Evolutionary conservation across 2,797 vertebrate species (phyloP).

Genomic region (Gallinago stenura): DNA sequence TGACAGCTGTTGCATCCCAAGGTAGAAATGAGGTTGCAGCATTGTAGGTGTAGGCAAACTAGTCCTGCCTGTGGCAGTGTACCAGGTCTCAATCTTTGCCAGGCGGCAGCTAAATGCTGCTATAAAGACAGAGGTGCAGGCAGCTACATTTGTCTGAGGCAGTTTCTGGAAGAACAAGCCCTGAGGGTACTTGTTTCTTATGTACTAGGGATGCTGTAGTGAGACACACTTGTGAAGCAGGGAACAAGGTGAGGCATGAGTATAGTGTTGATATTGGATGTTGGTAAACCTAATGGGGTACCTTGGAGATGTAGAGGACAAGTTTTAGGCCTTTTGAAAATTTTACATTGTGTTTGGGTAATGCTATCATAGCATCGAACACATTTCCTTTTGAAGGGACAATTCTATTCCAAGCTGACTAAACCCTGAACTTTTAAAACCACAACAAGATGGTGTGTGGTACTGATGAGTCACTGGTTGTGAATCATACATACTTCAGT

Average conservation of each 20-base stretch:
- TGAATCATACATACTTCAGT: not conserved
- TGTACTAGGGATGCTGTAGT: not conserved
- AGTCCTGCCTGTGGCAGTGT: not conserved
- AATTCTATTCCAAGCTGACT: not conserved
- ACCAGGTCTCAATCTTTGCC: not conserved
- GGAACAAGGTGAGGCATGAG: not conserved
- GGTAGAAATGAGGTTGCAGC: not conserved
- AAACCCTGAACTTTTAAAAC: not conserved
- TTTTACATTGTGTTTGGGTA: not conserved
- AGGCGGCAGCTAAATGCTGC: fast-evolving
- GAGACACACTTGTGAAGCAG: not conserved
- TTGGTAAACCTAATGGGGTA: not conserved
- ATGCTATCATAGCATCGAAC: not conserved
- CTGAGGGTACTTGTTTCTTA: not conserved
- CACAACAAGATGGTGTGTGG: not conserved
- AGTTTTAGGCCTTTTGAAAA: not conserved
- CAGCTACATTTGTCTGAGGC: not conserved
- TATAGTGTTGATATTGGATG: not conserved
- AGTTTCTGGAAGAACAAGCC: not conserved
- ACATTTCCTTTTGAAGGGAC: not conserved
- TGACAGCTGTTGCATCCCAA: not conserved
- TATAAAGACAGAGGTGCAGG: not conserved
- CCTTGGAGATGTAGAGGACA: not conserved
- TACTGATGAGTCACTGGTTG: not conserved
- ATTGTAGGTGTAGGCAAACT: not conserved